Evolutionary conservation across 2,797 vertebrate species (phyloP), one percentile per base, ranked within the genome.

Genomic region (Uromys caudimaculatus): DNA sequence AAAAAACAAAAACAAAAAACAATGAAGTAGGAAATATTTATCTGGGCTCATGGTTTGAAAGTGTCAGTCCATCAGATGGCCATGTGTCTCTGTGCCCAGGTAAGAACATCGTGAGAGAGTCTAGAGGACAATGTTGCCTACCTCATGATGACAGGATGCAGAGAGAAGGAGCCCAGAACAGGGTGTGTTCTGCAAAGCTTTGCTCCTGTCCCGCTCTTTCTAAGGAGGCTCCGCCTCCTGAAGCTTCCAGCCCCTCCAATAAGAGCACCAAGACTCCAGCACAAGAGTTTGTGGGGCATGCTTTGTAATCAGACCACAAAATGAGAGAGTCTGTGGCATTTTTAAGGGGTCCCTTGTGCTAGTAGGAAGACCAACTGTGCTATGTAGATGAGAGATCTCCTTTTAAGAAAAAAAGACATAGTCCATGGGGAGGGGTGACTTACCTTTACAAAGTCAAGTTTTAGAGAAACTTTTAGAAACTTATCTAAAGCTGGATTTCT

Each of bases 401-500:
- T 73, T 54, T 17, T 86, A 12, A 1, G 50, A 82, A 41, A 71
- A 82, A 41, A 71, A 2, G 64, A 83, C 52, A 50, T 81, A 84
- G 79, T 94, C 83, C 71, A 87, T 32, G 6, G 6, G 4, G 5
- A 2, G 6, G 73, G 10, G 5, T 12, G 10, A 71, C 44, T 69
- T 96, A 29, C 62, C 89, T 92, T 81, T n/a, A 78, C 67, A 67
- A 90, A 38, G 32, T 54, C 52, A 86, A 58, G 44, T 78, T 90
- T 77, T 38, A 87, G 56, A 94, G 89, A 78, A 89, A 35, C 23
- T 76, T 87, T 84, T 67, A 27, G 83, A 86, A 69, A 82, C 54
- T 89, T 90, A 84, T 64, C 58, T 62, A 86, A 89, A 44, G 41
- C 44, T 97, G 78, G 56, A 76, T 76, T 79, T 88, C 89, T 89